Base-by-base conservation (phyloP, 2,888 invertebrate species). In the Smittia aterrima region DNA sequence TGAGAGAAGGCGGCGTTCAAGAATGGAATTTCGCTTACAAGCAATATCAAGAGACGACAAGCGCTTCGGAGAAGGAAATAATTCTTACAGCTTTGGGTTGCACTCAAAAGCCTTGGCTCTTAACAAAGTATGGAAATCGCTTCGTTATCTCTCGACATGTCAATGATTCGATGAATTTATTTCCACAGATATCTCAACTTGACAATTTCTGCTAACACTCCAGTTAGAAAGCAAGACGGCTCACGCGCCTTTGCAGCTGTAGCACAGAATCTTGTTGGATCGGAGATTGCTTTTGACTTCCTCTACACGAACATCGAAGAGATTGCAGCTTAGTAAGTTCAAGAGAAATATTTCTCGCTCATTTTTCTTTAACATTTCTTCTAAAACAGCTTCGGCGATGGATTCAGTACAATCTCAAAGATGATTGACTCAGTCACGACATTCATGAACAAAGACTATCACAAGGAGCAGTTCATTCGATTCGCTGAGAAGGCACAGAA, bases 1-100 rank as follows among this genome's bases (percentile, higher is more conserved):
- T 91, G 41, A 83, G 86, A 40, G 84, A 87, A 77, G 90, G 90
- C 0, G 86, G 86, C 0, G 85, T 85, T 76, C 83, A 83, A 7
- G 90, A 90, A 80, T 92, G 91, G 91, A 84, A 89, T 75, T 89
- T 88, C 78, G 87, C 87, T 20, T 88, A 87, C 79, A 81, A 85
- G 18, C 81, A 81, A 67, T 83, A 82, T 76, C 81, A 79, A 38
- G 79, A 79, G 24, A 81, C 82, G 1, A 81, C 79, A 4, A 85
- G 87, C 13, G 87, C 87, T 0, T 84, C 87, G 0, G 90, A 91
- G 78, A 87, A 88, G 77, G 85, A 85, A 71, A 84, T 85, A 40
- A 83, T 91, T 6, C 81, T 90, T 13, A 81, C 83, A 11, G 84
- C 86, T 0, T 78, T 87, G 58, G 87, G 87, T 62, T 87, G 87